Conservation (phyloP, 2,113 vertebrate species). For the Labeo catla region DNA sequence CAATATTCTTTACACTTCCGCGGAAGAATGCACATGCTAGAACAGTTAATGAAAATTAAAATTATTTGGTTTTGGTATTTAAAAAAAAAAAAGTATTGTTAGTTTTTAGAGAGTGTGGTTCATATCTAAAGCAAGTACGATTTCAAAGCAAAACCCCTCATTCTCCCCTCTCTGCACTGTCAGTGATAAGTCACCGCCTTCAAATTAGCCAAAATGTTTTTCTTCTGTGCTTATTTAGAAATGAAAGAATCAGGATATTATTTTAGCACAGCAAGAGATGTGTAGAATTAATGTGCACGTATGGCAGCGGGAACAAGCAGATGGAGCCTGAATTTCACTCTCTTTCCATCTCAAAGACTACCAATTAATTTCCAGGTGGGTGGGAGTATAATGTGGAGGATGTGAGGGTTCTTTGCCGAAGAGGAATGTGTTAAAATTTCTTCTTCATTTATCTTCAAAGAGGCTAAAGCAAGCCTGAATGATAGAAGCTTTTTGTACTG, state of each 20-base stretch:
- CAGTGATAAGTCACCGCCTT: not conserved
- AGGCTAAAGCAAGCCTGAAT: constrained; percentile 11
- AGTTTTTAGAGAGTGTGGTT: not conserved
- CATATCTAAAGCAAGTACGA: not conserved
- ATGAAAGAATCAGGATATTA: constrained; percentile 6
- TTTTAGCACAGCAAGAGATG: constrained; percentile 5
- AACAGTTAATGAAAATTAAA: not conserved
- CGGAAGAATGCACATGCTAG: not conserved
- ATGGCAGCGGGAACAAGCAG: constrained; percentile 25
- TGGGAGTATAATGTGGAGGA: constrained; percentile 35
- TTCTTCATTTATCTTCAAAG: constrained; percentile 17
- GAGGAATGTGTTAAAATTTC: constrained; percentile 29
- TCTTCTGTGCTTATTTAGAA: not conserved
- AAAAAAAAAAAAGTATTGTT: not conserved
- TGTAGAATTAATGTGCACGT: constrained; percentile 21
- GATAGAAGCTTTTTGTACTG: not conserved
- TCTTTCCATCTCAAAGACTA: constrained; percentile 25
- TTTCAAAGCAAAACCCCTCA: constrained; percentile 1
- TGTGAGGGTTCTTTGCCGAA: constrained; percentile 17
- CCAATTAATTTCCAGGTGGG: constrained; percentile 49
- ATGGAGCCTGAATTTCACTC: constrained; percentile 27
- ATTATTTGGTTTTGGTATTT: not conserved
- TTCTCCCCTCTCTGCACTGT: constrained; percentile 12
- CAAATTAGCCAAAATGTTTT: not conserved
- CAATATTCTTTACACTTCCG: not conserved